Evolutionary conservation across 2,113 vertebrate genomes (phyloP), one percentile per base, ranked within the genome.

Genomic region (Scolopax mira): DNA sequence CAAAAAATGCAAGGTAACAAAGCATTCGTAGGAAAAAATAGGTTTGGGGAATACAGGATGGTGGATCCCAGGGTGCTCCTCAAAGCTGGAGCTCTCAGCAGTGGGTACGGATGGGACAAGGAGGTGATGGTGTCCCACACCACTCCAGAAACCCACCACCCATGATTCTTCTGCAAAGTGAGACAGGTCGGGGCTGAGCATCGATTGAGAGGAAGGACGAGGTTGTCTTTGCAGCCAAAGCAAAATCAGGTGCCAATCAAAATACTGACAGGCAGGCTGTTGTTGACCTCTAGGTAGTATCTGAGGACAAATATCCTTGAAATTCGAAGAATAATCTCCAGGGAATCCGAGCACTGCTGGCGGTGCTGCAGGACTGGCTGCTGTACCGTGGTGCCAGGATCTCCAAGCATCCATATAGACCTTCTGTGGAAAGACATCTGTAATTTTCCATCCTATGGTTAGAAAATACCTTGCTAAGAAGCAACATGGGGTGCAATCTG

Each of bases 171-270:
- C n/a, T 44, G 58, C 54, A 57, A 9, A 27, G 18, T 0, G 4
- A 54, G 51, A 66, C 12, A 80, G n/a, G 64, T 85, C 2, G 0
- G 49, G 62, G 67, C 62, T 0, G 24, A 82, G 13, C 92, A 82
- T 11, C 4, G 35, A 70, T 61, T 78, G 75, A 69, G 42, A 74
- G 71, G 64, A 85, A 60, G 70, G 71, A 85, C 6, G 2, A 62
- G 42, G 67, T 78, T 85, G 89, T 78, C 69, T 66, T 18, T 77
- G 54, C 85, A 85, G 67, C 85, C 64, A 14, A 42, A 74, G 28
- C 35, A 69, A 94, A 93, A 91, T 64, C 41, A 30, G 75, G 49
- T 90, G 93, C 71, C 81, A 89, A 25, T 96, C 93, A 93, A 54
- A 92, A 77, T 72, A 37, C 55, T 66, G 94, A 77, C 41, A 78